Evolutionary conservation across 2,888 invertebrate species (phyloP).

Genomic region (Callosobruchus maculatus): DNA sequence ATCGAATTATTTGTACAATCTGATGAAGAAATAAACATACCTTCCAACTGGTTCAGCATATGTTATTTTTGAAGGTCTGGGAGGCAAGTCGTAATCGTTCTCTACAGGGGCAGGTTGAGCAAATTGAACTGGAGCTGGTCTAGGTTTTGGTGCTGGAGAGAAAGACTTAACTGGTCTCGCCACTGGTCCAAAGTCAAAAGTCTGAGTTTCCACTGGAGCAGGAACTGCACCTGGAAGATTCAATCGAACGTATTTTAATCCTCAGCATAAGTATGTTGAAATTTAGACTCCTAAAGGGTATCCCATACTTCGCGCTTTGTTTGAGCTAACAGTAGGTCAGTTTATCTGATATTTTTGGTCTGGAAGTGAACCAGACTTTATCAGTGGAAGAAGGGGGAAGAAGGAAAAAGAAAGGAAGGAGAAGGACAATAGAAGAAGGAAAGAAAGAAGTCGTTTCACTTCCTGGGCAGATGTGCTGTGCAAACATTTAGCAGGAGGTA

Average conservation of each 20-base stretch:
- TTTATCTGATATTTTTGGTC: no score
- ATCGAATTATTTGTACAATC: conserved; percentile 14
- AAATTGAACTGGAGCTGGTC: conserved; percentile 37
- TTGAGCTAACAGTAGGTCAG: no score
- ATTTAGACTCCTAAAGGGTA: no score
- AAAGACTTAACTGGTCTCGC: conserved; percentile 37
- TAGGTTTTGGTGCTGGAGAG: conserved; percentile 34
- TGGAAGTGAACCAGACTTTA: no score
- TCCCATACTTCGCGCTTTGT: no score
- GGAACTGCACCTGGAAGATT: conserved; percentile 13
- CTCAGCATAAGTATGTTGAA: no score
- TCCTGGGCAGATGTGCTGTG: no score
- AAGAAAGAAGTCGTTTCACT: no score
- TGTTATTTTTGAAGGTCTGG: conserved; percentile 24
- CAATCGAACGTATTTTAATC: neutral
- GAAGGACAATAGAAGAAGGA: no score
- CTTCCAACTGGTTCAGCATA: conserved; percentile 32
- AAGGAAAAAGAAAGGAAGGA: no score
- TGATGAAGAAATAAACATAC: conserved; percentile 31
- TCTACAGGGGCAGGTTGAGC: conserved; percentile 36
- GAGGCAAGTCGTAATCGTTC: conserved; percentile 22
- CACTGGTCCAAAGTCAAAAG: conserved; percentile 38
- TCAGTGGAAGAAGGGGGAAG: no score
- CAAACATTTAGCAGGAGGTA: no score
- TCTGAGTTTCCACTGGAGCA: conserved; percentile 28